Conservation (phyloP, 2,113 vertebrate species). For the Hipposideros armiger region DNA sequence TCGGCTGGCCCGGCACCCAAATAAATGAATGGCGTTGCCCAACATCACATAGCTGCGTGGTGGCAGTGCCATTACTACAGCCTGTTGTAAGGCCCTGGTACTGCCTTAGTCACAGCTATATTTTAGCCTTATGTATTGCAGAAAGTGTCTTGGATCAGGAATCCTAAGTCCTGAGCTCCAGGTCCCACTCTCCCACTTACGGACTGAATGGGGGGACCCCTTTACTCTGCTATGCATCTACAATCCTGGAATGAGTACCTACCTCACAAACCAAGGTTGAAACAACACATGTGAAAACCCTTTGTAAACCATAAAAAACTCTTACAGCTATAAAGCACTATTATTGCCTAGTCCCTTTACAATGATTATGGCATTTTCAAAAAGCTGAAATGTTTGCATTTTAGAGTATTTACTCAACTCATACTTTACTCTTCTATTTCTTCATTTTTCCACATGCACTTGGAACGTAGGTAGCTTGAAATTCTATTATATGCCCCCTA, state of each 20-base stretch:
- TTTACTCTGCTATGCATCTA: background rate
- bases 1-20: no score
- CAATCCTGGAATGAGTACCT: background rate
- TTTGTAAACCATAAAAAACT: background rate
- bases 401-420: background rate
- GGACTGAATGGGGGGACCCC: no score
- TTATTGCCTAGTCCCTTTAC: background rate
- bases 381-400: background rate
- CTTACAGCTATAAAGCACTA: background rate
- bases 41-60: background rate
- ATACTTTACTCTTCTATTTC: background rate
- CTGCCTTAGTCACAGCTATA: background rate
- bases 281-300: background rate
- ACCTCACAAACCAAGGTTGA: background rate
- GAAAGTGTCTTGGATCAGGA: background rate
- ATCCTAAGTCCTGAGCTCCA: background rate
- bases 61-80: background rate
- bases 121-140: background rate
- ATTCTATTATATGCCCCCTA: background rate
- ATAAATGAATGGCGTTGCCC: background rate
- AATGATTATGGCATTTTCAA: background rate
- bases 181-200: background rate
- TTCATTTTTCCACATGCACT: conserved; percentile 9
- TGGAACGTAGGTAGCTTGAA: background rate
- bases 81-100: background rate